Percentiles rank a stretch among this genome's conserved stretches.
These are phyloP conservation scores for Drosophila punjabiensis DNA, from an alignment of 1,140 invertebrate genomes.

Conservation along the genomic window DNA sequence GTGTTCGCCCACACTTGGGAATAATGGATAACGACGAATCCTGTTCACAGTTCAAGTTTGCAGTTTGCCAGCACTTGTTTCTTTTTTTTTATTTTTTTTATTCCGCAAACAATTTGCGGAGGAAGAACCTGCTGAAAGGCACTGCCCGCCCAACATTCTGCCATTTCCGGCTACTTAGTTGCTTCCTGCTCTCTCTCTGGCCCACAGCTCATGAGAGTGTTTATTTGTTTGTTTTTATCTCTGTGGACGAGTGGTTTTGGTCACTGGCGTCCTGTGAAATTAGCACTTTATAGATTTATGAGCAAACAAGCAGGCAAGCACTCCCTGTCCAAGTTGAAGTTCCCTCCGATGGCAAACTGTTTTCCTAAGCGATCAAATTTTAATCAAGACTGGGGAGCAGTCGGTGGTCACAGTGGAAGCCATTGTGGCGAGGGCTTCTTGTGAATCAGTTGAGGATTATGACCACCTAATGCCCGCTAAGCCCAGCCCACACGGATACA, in stretches of 20 bases:
- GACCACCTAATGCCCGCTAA: slow-evolving; percentile 57
- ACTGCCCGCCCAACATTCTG: slow-evolving; percentile 55
- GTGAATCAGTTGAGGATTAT: slow-evolving; percentile 17
- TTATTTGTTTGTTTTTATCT: slow-evolving; percentile 15
- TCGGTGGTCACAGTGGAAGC: slow-evolving; percentile 8
- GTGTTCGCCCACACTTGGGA: slow-evolving; percentile 17
- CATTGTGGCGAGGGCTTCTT: slow-evolving; percentile 6
- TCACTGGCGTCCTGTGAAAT: slow-evolving; percentile 50
- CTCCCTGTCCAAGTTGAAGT: slow-evolving; percentile 1
- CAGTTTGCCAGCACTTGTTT: slow-evolving; percentile 47
- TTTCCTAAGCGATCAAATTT: slow-evolving; percentile 50
- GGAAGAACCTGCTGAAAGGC: slow-evolving; percentile 59
- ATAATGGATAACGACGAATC: slow-evolving; percentile 41
- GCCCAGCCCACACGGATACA: slow-evolving; percentile 26
- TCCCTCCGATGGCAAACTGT: slow-evolving; percentile 12
- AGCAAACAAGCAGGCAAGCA: slow-evolving; percentile 36
- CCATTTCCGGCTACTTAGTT: slow-evolving; percentile 70
- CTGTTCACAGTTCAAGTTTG: slow-evolving; percentile 47
- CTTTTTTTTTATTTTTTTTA: slow-evolving; percentile 20
- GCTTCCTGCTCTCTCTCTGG: slow-evolving; percentile 9
- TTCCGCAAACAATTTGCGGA: slow-evolving; percentile 59
- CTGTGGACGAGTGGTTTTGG: slow-evolving; percentile 16
- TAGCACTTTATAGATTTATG: slow-evolving; percentile 68
- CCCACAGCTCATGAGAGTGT: slow-evolving; percentile 7
- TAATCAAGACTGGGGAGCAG: slow-evolving; percentile 40